Percentiles rank a stretch among this genome's conserved stretches.
Conservation (phyloP, 2,797 vertebrate species). For the Pyrrhura leucotis region DNA sequence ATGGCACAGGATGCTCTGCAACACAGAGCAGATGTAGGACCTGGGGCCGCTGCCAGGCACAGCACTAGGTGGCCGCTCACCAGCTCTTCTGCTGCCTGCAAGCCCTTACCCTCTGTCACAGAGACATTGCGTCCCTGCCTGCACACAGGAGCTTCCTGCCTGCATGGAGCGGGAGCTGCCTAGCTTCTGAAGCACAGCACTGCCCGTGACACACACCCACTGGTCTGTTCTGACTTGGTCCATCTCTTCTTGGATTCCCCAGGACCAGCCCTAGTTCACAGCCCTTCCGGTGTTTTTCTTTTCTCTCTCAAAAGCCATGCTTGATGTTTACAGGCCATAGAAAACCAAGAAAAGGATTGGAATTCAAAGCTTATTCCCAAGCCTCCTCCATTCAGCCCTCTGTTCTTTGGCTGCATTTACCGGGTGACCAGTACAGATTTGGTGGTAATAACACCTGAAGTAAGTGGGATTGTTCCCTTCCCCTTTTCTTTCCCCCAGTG, state of each 20-base stretch:
- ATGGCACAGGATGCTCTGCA: background rate
- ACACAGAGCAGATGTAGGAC: background rate
- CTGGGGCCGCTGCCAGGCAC: background rate
- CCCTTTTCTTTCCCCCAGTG: background rate
- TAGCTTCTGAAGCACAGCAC: background rate
- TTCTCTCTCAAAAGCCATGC: background rate
- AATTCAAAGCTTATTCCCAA: conserved; percentile 33
- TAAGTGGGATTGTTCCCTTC: background rate
- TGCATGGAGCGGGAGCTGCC: background rate
- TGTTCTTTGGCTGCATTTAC: conserved; percentile 15
- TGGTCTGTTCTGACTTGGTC: accelerated
- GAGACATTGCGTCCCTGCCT: background rate
- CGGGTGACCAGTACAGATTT: background rate
- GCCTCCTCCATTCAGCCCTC: background rate
- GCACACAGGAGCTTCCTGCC: background rate
- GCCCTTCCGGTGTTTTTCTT: too few species aligned
- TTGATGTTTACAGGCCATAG: conserved; percentile 26
- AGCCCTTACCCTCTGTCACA: background rate
- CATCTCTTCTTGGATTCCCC: background rate
- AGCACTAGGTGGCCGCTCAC: background rate
- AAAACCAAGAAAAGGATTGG: conserved; percentile 17
- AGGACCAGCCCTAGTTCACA: background rate
- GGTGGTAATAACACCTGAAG: background rate
- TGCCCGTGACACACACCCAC: background rate
- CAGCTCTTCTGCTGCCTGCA: background rate